Conservation (phyloP, 2,797 vertebrate genomes). For the Adelosebastes latens region DNA sequence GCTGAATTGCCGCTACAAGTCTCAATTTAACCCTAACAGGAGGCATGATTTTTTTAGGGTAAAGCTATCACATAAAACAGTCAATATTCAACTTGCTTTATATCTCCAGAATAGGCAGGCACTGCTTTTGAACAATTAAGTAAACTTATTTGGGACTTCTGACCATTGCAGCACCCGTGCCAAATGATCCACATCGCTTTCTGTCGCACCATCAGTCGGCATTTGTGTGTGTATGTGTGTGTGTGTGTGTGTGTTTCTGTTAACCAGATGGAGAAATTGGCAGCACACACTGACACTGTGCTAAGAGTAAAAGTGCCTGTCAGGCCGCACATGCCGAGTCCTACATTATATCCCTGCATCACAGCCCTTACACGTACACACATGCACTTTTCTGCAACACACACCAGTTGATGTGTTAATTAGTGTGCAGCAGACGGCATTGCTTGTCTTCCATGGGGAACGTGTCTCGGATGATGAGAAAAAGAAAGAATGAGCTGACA, state of each 20-base stretch:
- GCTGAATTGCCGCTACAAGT: neutral
- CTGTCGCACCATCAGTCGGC: constrained; percentile 1
- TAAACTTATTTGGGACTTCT: neutral
- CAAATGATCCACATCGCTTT: constrained; percentile 26
- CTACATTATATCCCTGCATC: constrained; percentile 23
- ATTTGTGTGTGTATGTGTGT: constrained; percentile 6
- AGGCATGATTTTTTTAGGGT: neutral
- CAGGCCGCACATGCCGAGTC: constrained; percentile 27
- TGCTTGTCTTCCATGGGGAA: constrained; percentile 11
- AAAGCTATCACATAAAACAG: neutral
- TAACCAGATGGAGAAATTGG: constrained; percentile 56
- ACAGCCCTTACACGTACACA: neutral
- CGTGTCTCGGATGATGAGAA: neutral
- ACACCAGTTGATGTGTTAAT: neutral
- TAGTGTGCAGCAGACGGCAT: neutral
- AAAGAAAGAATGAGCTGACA: neutral
- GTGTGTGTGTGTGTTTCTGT: constrained; percentile 31
- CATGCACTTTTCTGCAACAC: neutral
- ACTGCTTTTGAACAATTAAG: neutral
- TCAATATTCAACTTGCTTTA: neutral
- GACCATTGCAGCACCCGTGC: neutral
- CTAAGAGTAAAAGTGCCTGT: constrained; percentile 25
- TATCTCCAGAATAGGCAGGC: neutral
- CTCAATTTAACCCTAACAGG: constrained; percentile 1
- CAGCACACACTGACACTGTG: constrained; percentile 18